A percentile compares a stretch with the other conserved stretches of the same genome.
These are phyloP conservation scores for Anthopleura sola DNA, from an alignment of 64 coral and sea anemone genomes.

Conservation along the genomic window DNA sequence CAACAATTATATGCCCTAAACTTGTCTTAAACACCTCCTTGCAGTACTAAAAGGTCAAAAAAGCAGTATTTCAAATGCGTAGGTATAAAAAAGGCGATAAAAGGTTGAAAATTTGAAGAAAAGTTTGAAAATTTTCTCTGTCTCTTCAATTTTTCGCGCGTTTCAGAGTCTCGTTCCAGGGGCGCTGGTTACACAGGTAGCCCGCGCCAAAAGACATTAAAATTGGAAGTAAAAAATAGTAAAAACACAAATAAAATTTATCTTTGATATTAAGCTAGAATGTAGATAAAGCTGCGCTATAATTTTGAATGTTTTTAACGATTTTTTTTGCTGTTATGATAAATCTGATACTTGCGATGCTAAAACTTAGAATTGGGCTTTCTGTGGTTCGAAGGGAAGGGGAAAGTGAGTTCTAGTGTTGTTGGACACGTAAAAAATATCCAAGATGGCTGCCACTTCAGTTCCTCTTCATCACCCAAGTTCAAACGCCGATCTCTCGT, in stretches of 20 bases:
- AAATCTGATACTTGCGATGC: no score
- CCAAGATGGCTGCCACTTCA: constrained; percentile 96
- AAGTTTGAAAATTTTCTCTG: neutral
- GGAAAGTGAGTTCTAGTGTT: neutral
- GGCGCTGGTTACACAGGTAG: neutral
- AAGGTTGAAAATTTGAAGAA: neutral
- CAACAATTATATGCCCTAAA: neutral
- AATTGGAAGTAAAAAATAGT: neutral
- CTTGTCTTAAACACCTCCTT: neutral
- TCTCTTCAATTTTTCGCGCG: neutral
- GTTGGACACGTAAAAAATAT: constrained; percentile 53
- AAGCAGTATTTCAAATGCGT: neutral
- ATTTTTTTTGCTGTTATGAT: no score
- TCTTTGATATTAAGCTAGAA: neutral
- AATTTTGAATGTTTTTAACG: neutral
- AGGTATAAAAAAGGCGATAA: neutral
- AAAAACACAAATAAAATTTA: neutral
- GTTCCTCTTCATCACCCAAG: constrained; percentile 87
- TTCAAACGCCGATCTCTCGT: constrained; percentile 42
- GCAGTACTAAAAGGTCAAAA: neutral
- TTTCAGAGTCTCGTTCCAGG: constrained; percentile 4
- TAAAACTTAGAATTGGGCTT: neutral
- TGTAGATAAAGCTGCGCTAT: neutral
- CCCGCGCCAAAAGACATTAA: neutral
- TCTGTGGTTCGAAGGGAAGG: neutral